These are phyloP conservation scores for Gadus chalcogrammus DNA, from an alignment of 2,113 vertebrate genomes.

Conservation along the genomic window DNA sequence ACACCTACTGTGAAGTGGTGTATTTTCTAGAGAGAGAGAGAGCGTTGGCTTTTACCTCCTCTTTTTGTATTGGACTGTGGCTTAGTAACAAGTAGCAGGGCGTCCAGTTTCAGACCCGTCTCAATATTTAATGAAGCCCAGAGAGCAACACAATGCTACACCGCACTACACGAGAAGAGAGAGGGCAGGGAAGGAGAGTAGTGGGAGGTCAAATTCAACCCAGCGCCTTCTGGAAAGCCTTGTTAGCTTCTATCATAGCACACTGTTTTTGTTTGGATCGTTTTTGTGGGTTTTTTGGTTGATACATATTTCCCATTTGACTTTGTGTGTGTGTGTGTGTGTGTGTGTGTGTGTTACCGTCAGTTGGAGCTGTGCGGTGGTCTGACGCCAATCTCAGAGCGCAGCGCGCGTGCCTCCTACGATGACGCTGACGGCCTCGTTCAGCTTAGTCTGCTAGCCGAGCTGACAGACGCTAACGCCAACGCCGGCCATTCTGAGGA, in stretches of 20 bases:
- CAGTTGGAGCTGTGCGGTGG: conserved; percentile 66
- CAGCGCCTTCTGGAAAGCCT: conserved; percentile 37
- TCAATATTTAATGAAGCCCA: conserved; percentile 75
- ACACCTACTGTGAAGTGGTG: conserved; percentile 1
- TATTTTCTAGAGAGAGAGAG: conserved; percentile 3
- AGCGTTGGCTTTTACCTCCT: too few species aligned
- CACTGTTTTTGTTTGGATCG: not conserved
- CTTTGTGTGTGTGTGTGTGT: conserved; percentile 1
- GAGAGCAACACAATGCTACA: conserved; percentile 68
- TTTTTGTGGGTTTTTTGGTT: not conserved
- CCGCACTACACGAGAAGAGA: conserved; percentile 60
- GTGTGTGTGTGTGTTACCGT: not conserved
- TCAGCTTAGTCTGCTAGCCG: conserved; percentile 58
- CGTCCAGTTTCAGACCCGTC: conserved; percentile 68
- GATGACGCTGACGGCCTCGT: conserved; percentile 57
- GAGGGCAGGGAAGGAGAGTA: conserved; percentile 34
- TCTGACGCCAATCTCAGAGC: conserved; percentile 62
- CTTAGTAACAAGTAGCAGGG: conserved; percentile 65
- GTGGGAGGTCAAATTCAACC: conserved; percentile 56
- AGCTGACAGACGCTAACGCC: conserved; percentile 34
- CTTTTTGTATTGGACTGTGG: conserved; percentile 65
- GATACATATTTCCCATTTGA: not conserved
- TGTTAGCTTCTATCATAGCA: conserved; percentile 30
- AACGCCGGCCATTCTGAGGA: conserved; percentile 34
- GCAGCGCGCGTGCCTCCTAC: conserved; percentile 47